These are phyloP conservation scores for Periophthalmodon schlosseri DNA, from an alignment of 2,113 vertebrate genomes.

Conservation along the genomic window DNA sequence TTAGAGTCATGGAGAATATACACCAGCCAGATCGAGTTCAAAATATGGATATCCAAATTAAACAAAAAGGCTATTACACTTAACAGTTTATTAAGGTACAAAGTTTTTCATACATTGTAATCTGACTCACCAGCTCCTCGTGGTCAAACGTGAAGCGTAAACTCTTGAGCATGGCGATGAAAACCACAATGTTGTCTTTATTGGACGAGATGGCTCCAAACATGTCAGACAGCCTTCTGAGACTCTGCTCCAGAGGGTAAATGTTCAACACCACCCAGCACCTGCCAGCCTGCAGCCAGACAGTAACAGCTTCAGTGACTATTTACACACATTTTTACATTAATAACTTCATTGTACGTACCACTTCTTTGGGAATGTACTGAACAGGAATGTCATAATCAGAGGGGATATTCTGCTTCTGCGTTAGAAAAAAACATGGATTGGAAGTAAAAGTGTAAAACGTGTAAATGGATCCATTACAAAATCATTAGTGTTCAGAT, in stretches of 20 bases:
- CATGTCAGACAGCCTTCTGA: conserved; percentile 59
- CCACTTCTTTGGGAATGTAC: conserved; percentile 73
- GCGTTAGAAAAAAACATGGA: not conserved
- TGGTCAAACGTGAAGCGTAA: conserved; percentile 71
- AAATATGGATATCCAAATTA: no score
- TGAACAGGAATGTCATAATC: conserved; percentile 73
- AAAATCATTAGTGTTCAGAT: no score
- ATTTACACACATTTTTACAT: not conserved
- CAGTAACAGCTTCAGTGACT: not conserved
- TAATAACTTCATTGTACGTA: conserved; percentile 30
- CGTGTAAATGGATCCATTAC: no score
- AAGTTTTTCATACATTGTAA: not conserved
- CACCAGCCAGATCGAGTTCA: no score
- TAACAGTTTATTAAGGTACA: not conserved
- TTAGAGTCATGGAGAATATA: no score
- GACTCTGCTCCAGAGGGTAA: conserved; percentile 73
- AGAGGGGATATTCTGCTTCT: conserved; percentile 73
- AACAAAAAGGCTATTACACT: no score
- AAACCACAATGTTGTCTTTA: conserved; percentile 64
- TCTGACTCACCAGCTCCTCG: conserved; percentile 60
- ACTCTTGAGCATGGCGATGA: conserved; percentile 70
- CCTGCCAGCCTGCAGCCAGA: conserved; percentile 51
- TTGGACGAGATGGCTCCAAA: conserved; percentile 70
- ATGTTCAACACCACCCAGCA: conserved; percentile 75
- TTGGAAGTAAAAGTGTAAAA: no score